Base-by-base conservation (phyloP, 2,888 invertebrate genomes). In the Euzophera pinguis region DNA sequence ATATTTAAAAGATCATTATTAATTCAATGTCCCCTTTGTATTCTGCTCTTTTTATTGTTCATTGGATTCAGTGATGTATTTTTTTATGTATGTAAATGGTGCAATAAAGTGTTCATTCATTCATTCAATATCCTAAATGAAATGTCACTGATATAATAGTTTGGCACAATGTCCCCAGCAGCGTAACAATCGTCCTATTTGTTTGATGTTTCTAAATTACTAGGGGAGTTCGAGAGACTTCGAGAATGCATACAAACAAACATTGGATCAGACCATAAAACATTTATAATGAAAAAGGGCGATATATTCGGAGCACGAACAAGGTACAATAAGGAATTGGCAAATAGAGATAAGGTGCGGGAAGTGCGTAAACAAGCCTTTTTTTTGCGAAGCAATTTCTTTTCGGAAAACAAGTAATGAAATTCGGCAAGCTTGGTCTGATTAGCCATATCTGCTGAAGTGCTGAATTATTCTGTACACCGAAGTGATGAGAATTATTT, bases 391-490 rank as follows among this genome's bases (percentile, higher is more conserved):
- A 54, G 52, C 47, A 50, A 39, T 47, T 43, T 39, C 45, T 16
- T 27, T 52, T 37, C 39, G 34, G 16, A 1, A 8, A 12, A n/a
- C 22, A 29, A 14, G 34, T 50, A 56, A 60, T 58, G 52, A 53
- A 47, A 57, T 55, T 55, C 49, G 57, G 55, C 54, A 54, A 43
- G 53, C 52, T 55, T 57, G 50, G 55, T 52, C 47, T 38, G 35
- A 52, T 54, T 56, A 45, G 60, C 60, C 67, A 70, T 63, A 69
- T 63, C 62, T 65, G 67, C 64, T 61, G 62, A 64, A 64, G 66
- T 63, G 66, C 64, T 78, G 76, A 81, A 81, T 81, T 78, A 80
- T 76, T 78, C 73, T 70, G 65, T 74, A 69, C 73, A 75, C 71
- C 22, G 2, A 22, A 22, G 22, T 22, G 22, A 22, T 22, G 5